phyloP scores from a whole-genome alignment of 2,113 vertebrate genomes.

The Corythornis vintsioides region DNA sequence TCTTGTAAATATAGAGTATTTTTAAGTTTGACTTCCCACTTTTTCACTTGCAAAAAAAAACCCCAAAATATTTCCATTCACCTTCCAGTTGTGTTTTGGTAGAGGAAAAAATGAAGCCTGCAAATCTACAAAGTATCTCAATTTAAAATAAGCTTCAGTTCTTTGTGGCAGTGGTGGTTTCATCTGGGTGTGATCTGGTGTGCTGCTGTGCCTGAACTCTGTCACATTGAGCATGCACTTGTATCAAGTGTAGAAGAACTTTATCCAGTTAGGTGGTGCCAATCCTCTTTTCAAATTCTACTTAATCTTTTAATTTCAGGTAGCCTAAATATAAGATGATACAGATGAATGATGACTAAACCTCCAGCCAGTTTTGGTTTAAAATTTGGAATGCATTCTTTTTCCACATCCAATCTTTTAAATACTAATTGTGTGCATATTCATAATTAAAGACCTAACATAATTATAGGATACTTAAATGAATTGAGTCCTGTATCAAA shows the following conservation, averaged over 20 bases:
- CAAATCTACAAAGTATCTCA: neutral
- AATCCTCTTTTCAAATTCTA: conserved; percentile 3
- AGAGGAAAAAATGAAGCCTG: neutral
- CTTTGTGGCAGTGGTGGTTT: neutral
- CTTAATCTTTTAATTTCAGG: conserved; percentile 11
- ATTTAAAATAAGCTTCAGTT: neutral
- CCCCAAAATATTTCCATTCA: neutral
- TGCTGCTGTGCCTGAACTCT: neutral
- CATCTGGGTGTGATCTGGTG: neutral
- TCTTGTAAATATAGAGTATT: neutral
- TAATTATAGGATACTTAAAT: neutral
- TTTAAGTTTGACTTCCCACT: neutral
- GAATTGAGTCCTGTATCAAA: neutral
- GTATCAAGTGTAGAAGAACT: neutral
- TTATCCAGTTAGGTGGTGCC: neutral
- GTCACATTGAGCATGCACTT: neutral
- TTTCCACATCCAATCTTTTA: neutral
- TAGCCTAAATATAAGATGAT: neutral
- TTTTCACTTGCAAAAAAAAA: neutral
- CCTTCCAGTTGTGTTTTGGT: neutral
- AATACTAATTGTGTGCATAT: neutral
- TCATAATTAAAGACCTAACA: neutral
- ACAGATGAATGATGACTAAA: neutral
- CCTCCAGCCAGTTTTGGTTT: neutral
- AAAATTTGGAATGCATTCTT: neutral